Conservation (phyloP, 2,113 vertebrate species). For the Brachionichthys hirsutus region DNA sequence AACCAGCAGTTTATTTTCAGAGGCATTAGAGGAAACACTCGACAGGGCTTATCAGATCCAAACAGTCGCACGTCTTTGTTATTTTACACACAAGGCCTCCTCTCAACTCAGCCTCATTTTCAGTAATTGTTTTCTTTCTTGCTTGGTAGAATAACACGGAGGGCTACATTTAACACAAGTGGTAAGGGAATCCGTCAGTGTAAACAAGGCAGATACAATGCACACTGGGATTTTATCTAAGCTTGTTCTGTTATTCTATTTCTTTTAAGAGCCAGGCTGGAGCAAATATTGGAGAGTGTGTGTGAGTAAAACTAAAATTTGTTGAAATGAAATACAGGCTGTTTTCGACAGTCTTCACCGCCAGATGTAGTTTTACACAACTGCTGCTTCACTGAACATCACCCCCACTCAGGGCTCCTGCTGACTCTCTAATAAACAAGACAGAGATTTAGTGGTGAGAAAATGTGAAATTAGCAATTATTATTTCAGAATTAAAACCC, state of each 20-base stretch:
- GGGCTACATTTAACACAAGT: conserved; percentile 70
- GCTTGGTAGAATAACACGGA: conserved; percentile 72
- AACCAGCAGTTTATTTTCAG: conserved; percentile 77
- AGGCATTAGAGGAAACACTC: conserved; percentile 76
- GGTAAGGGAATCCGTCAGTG: conserved; percentile 70
- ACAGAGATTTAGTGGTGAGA: neutral
- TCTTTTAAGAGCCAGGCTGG: conserved; percentile 58
- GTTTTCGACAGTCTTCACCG: conserved; percentile 20
- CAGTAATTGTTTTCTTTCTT: conserved; percentile 78
- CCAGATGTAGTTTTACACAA: conserved; percentile 31
- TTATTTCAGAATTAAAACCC: neutral
- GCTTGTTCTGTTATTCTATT: conserved; percentile 66
- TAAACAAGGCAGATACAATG: conserved; percentile 71
- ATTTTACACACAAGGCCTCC: conserved; percentile 70
- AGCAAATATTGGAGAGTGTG: conserved; percentile 46
- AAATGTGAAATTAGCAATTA: neutral
- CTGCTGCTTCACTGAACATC: conserved; percentile 22
- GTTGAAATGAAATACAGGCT: conserved; percentile 36
- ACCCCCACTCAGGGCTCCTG: neutral
- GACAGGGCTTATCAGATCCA: conserved; percentile 75
- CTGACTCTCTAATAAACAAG: neutral
- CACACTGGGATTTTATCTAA: conserved; percentile 73
- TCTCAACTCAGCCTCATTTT: conserved; percentile 70
- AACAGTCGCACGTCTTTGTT: conserved; percentile 76
- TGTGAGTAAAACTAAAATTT: conserved; percentile 33